Conservation (phyloP, 2,113 vertebrate species). For the Gopherus evgoodei region DNA sequence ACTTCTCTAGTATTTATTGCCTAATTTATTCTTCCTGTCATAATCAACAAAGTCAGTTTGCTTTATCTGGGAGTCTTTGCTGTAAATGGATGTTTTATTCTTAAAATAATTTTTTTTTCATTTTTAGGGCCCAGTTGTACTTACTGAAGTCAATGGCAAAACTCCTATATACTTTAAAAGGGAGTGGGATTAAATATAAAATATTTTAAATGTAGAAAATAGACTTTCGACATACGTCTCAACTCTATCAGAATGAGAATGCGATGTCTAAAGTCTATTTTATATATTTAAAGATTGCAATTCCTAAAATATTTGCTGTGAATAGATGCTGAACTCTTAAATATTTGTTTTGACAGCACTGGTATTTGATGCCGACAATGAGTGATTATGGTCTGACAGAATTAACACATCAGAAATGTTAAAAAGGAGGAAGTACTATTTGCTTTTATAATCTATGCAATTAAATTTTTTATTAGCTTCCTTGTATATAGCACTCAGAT, state of each 20-base stretch:
- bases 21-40: conserved; percentile 39
- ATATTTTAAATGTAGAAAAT: not conserved
- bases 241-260: too few relatives aligned
- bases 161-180: not conserved
- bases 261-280: not conserved
- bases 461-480: not conserved
- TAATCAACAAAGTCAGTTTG: conserved; percentile 18
- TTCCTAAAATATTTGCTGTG: not conserved
- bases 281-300: not conserved
- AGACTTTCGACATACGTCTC: not conserved
- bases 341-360: not conserved
- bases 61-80: not conserved
- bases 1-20: conserved; percentile 12
- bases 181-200: not conserved
- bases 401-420: not conserved
- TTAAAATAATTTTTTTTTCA: not conserved
- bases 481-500: not conserved
- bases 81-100: not conserved
- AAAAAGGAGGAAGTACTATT: not conserved
- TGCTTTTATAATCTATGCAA: not conserved
- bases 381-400: not conserved
- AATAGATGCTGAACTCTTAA: not conserved
- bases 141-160: not conserved
- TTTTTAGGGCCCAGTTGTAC: not conserved
- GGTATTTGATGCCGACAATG: not conserved